phyloP scores from a whole-genome alignment of 2,888 invertebrate genomes.

The Drosophila peninsularis region DNA sequence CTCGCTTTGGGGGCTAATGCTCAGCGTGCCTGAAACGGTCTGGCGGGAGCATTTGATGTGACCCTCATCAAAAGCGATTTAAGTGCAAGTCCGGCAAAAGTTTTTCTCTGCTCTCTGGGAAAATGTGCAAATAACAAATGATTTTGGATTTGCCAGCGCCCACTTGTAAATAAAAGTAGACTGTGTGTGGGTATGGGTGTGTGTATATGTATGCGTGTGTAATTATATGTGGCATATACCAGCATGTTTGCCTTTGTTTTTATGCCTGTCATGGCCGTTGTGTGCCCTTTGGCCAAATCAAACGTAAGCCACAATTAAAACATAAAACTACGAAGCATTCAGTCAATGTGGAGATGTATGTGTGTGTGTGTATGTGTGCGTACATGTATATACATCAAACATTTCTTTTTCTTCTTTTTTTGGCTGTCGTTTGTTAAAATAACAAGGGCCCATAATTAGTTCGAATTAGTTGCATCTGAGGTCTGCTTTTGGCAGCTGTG shows the following conservation, averaged over 20 bases:
- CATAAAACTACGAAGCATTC: slow-evolving; percentile 65
- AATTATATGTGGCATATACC: slow-evolving; percentile 59
- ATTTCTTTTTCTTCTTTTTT: slow-evolving; percentile 22
- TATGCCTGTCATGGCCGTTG: slow-evolving; percentile 74
- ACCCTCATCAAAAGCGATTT: slow-evolving; percentile 78
- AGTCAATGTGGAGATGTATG: slow-evolving; percentile 11
- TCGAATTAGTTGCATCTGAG: slow-evolving; percentile 69
- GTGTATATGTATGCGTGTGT: slow-evolving; percentile 31
- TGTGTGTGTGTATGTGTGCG: slow-evolving; percentile 1
- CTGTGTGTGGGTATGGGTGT: slow-evolving; percentile 6
- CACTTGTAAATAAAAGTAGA: slow-evolving; percentile 73
- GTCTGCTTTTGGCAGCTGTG: slow-evolving; percentile 63
- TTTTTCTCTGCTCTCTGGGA: slow-evolving; percentile 57
- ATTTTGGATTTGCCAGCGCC: slow-evolving; percentile 74
- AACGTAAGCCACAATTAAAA: slow-evolving; percentile 78
- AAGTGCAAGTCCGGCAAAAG: slow-evolving; percentile 58
- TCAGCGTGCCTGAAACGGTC: slow-evolving; percentile 49
- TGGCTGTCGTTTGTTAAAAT: slow-evolving; percentile 38
- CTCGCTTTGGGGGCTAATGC: neutral
- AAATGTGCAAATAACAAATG: slow-evolving; percentile 78
- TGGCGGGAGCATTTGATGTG: slow-evolving; percentile 56
- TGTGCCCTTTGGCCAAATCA: slow-evolving; percentile 74
- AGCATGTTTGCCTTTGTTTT: slow-evolving; percentile 74
- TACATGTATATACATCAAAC: slow-evolving; percentile 58
- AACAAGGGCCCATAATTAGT: slow-evolving; percentile 65